These are phyloP conservation scores for Egretta garzetta DNA, from an alignment of 2,113 vertebrate species.

Conservation along the genomic window DNA sequence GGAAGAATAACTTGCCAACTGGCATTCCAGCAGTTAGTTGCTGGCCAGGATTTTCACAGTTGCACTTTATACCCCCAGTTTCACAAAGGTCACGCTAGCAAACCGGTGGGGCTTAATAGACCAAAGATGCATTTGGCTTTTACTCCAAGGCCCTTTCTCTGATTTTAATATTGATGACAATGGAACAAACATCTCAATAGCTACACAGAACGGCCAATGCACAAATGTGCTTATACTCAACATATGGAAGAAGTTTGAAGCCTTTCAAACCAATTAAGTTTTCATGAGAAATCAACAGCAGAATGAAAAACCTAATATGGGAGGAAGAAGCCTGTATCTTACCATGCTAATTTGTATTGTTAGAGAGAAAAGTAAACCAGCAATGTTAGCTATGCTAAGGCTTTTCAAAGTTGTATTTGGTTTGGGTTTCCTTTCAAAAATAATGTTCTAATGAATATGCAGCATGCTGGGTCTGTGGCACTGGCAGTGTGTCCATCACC, in stretches of 20 bases:
- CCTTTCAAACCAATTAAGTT: not conserved
- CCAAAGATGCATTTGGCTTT: not conserved
- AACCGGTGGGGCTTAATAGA: not conserved
- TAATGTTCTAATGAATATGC: not conserved
- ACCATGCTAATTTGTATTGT: not conserved
- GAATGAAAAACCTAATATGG: not conserved
- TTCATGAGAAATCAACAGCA: not conserved
- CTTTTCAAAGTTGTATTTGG: constrained; percentile 1
- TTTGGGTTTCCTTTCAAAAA: constrained; percentile 19
- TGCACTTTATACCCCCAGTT: not conserved
- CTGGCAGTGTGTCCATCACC: not conserved
- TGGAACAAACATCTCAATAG: not conserved
- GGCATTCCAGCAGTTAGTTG: not conserved
- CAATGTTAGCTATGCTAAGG: not conserved
- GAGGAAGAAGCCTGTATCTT: not conserved
- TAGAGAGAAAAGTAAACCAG: not conserved
- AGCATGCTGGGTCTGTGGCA: not conserved
- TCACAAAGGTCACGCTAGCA: constrained; percentile 11
- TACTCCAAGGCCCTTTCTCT: not conserved
- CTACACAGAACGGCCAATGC: not conserved
- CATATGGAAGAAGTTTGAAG: constrained; percentile 1
- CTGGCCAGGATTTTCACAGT: not conserved
- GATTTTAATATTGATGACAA: not conserved
- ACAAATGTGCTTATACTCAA: not conserved
- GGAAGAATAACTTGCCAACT: not conserved